Evolutionary conservation across 2,797 vertebrate genomes (phyloP).

Genomic region (Anisognathus igniventris): DNA sequence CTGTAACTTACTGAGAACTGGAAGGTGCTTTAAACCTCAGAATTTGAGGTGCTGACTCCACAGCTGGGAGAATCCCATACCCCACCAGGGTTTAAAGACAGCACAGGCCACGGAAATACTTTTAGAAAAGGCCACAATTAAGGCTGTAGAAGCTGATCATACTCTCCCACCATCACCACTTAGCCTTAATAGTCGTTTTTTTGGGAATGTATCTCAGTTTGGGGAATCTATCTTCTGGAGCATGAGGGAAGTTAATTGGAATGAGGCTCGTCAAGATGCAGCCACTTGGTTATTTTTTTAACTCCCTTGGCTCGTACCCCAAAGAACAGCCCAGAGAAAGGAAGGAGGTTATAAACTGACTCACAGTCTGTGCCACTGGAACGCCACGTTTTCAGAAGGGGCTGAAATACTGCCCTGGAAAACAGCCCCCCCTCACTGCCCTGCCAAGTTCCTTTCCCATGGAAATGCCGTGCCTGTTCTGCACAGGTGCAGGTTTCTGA

Average conservation of each 20-base stretch:
- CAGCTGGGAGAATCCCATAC: background rate
- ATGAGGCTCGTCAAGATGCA: background rate
- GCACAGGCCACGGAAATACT: background rate
- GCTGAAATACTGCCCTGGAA: background rate
- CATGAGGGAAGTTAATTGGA: background rate
- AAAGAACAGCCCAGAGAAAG: slow-evolving; percentile 19
- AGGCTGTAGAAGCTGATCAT: background rate
- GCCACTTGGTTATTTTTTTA: background rate
- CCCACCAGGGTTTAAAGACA: background rate
- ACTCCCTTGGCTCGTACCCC: background rate
- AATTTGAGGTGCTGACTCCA: background rate
- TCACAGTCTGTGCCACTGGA: slow-evolving; percentile 1
- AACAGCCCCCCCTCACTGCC: background rate
- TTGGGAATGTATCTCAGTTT: background rate
- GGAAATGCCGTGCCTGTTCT: slow-evolving; percentile 20
- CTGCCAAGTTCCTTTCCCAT: slow-evolving; percentile 60
- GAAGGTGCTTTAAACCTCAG: background rate
- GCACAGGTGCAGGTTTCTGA: slow-evolving; percentile 40
- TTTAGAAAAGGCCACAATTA: background rate
- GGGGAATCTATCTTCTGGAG: background rate
- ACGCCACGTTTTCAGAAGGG: background rate
- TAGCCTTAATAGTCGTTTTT: background rate
- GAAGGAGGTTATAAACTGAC: slow-evolving; percentile 24
- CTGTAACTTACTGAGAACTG: background rate
- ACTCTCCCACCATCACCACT: background rate